phyloP scores from a whole-genome alignment of 2,888 invertebrate genomes.

The Magallana nippona region DNA sequence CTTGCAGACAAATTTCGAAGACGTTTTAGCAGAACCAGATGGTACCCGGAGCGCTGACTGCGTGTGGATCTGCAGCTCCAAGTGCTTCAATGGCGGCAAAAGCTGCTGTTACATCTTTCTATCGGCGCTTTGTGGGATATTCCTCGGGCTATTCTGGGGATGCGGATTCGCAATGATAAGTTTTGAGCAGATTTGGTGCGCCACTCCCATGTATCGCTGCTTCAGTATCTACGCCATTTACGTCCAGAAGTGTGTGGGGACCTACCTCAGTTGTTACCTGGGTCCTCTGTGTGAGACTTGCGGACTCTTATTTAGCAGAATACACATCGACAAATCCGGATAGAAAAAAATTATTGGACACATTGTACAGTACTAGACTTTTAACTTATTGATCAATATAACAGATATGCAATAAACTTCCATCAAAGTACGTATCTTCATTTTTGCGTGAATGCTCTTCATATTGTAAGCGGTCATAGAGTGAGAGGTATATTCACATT shows the following conservation, averaged over 20 bases:
- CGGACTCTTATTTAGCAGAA: slow-evolving; percentile 56
- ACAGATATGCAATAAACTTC: no score
- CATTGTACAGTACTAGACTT: no score
- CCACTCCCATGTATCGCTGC: slow-evolving; percentile 55
- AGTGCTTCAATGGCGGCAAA: slow-evolving; percentile 82
- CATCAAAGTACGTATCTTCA: no score
- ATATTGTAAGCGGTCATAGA: no score
- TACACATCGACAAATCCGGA: slow-evolving; percentile 48
- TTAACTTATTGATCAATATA: no score
- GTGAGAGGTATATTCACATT: no score
- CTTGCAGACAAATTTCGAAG: slow-evolving; percentile 82
- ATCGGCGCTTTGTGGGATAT: slow-evolving; percentile 85
- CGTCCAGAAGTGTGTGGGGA: slow-evolving; percentile 49
- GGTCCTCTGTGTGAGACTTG: slow-evolving; percentile 60
- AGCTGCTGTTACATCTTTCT: slow-evolving; percentile 86
- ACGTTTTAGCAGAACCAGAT: slow-evolving; percentile 72
- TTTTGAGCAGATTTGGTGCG: slow-evolving; percentile 80
- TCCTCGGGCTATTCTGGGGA: slow-evolving; percentile 84
- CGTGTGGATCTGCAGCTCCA: slow-evolving; percentile 82
- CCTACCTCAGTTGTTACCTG: slow-evolving; percentile 55
- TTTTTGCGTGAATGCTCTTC: no score
- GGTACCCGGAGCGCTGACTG: slow-evolving; percentile 82
- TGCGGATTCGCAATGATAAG: slow-evolving; percentile 81
- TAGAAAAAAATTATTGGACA: background rate
- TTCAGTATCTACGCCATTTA: slow-evolving; percentile 54